Percentiles rank a stretch among this genome's conserved stretches.
Conservation (phyloP, 2,888 invertebrate genomes). For the Drosophila melanocephala region DNA sequence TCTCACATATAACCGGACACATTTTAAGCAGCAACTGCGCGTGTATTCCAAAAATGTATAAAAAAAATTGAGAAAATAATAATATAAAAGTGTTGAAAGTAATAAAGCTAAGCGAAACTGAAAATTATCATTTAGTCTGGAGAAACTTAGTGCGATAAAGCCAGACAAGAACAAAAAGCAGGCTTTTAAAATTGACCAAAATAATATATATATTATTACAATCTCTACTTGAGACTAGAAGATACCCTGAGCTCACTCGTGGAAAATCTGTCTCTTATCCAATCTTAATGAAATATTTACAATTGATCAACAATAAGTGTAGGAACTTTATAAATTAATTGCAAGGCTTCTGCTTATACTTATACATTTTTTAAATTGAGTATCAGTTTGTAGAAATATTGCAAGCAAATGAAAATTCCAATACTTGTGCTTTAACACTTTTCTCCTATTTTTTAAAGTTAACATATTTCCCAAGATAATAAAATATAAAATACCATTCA, state of each 20-base stretch:
- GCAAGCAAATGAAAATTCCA: neutral
- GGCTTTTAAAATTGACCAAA: neutral
- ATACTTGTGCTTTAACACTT: neutral
- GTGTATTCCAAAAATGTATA: slow-evolving; percentile 63
- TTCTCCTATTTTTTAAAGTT: neutral
- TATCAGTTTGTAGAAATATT: neutral
- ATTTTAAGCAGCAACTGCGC: slow-evolving; percentile 16
- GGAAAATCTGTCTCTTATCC: neutral
- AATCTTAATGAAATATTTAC: neutral
- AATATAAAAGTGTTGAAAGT: neutral
- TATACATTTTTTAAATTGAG: neutral
- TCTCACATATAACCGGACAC: neutral
- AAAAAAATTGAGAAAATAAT: slow-evolving; percentile 16
- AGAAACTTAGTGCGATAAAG: neutral
- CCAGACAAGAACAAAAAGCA: no score
- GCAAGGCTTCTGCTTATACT: no score
- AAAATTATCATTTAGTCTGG: neutral
- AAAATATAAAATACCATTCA: neutral
- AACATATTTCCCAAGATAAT: neutral
- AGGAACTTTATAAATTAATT: fast-evolving
- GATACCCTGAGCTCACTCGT: neutral
- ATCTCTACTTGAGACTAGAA: neutral
- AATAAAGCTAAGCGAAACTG: neutral
- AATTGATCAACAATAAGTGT: neutral
- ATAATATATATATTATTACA: neutral